Conservation (phyloP, 1,140 invertebrate species). For the Calephelis nemesis region DNA sequence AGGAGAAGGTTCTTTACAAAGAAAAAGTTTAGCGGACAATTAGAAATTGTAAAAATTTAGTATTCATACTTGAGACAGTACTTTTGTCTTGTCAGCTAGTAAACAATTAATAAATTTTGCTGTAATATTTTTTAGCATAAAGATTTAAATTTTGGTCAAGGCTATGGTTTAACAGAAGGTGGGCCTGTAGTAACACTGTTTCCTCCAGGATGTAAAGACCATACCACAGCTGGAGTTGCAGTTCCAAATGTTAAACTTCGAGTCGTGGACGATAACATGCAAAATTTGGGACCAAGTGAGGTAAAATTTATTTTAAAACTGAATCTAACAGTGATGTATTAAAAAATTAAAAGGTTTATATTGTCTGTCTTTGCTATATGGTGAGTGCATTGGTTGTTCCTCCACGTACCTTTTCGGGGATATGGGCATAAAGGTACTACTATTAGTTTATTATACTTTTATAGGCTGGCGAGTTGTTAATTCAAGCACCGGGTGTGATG, state of each 20-base stretch:
- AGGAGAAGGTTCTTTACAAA: too few relatives aligned
- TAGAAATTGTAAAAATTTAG: too few relatives aligned
- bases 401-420: too few relatives aligned
- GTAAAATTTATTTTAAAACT: slow-evolving; percentile 34
- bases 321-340: too few relatives aligned
- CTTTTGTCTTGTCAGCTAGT: too few relatives aligned
- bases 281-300: slow-evolving; percentile 81
- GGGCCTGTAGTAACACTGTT: slow-evolving; percentile 76
- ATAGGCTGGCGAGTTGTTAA: slow-evolving; percentile 83
- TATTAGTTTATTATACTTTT: slow-evolving; percentile 20
- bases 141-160: slow-evolving; percentile 51
- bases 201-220: slow-evolving; percentile 48
- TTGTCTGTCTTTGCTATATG: too few relatives aligned
- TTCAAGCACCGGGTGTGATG: slow-evolving; percentile 87
- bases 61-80: too few relatives aligned
- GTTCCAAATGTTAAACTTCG: slow-evolving; percentile 83
- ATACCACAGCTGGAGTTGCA: slow-evolving; percentile 81
- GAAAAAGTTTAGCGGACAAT: too few relatives aligned
- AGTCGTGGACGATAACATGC: slow-evolving; percentile 80
- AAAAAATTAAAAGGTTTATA: too few relatives aligned
- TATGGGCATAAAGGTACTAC: too few relatives aligned
- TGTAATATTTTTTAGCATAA: slow-evolving; percentile 8
- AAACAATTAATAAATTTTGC: too few relatives aligned
- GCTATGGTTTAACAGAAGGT: slow-evolving; percentile 85
- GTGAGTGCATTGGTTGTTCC: too few relatives aligned